Conservation (phyloP, 2,113 vertebrate genomes). For the Dicaeum eximium region DNA sequence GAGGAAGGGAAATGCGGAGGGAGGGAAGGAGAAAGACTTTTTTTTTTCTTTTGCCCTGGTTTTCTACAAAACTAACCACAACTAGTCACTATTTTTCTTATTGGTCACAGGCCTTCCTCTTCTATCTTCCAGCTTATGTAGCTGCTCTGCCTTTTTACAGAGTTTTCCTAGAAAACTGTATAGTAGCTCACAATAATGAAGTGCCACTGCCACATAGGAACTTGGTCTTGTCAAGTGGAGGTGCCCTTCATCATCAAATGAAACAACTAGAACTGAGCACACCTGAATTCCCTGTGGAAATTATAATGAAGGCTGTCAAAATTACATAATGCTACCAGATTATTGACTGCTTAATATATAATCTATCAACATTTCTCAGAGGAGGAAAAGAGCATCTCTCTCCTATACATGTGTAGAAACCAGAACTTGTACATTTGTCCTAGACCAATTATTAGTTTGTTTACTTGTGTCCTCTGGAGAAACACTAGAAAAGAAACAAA, state of each 20-base stretch:
- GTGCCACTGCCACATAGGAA: not conserved
- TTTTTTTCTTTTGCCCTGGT: not conserved
- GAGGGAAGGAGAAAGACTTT: not conserved
- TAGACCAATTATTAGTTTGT: not conserved
- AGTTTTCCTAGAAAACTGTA: not conserved
- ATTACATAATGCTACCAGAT: not conserved
- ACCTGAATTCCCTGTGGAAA: not conserved
- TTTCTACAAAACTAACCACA: not conserved
- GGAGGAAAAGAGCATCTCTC: not conserved
- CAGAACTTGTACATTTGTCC: not conserved
- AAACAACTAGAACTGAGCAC: not conserved
- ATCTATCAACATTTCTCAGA: not conserved
- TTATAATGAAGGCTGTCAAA: not conserved
- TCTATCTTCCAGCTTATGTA: not conserved
- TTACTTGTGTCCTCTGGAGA: not conserved
- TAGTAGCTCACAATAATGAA: not conserved
- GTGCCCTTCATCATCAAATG: not conserved
- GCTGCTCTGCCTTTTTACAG: not conserved
- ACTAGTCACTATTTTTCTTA: not conserved
- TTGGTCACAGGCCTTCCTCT: not conserved
- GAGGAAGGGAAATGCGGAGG: not conserved
- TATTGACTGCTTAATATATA: not conserved
- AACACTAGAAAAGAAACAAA: not conserved
- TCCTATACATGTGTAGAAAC: not conserved
- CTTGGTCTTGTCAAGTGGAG: not conserved